Conservation (phyloP, 1,140 invertebrate species). For the Scylla paramamosain region DNA sequence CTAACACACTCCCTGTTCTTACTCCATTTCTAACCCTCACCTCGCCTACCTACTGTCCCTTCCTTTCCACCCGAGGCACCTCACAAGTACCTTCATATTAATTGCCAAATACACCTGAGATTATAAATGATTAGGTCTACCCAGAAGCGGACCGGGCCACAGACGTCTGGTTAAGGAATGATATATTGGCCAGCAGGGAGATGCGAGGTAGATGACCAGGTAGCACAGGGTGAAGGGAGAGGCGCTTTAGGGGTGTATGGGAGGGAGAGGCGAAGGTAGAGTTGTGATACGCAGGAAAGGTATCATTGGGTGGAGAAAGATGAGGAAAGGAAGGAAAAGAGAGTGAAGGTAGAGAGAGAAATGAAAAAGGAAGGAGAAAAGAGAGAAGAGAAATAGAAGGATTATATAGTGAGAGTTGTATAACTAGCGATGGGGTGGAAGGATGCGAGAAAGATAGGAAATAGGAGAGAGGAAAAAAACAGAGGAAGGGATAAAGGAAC, state of each 20-base stretch:
- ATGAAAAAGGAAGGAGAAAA: background rate
- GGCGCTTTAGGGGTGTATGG: too few species aligned
- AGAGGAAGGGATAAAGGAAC: background rate
- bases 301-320: too few species aligned
- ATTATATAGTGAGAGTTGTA: too few species aligned
- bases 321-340: too few species aligned
- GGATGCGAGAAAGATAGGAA: too few species aligned
- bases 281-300: too few species aligned
- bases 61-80: background rate
- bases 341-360: background rate
- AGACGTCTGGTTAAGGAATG: slow-evolving; percentile 39
- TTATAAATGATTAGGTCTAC: slow-evolving; percentile 46
- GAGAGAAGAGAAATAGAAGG: too few species aligned
- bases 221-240: background rate
- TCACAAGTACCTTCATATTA: slow-evolving; percentile 33
- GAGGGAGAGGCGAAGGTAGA: too few species aligned
- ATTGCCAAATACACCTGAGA: slow-evolving; percentile 40
- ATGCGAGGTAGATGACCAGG: background rate
- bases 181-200: slow-evolving; percentile 32
- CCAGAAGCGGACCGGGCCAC: slow-evolving; percentile 31
- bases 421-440: too few species aligned
- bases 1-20: background rate
- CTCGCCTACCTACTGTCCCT: background rate
- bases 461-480: too few species aligned
- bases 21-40: background rate